These are phyloP conservation scores for Microtus oregoni DNA, from an alignment of 2,113 vertebrate genomes.

Conservation along the genomic window DNA sequence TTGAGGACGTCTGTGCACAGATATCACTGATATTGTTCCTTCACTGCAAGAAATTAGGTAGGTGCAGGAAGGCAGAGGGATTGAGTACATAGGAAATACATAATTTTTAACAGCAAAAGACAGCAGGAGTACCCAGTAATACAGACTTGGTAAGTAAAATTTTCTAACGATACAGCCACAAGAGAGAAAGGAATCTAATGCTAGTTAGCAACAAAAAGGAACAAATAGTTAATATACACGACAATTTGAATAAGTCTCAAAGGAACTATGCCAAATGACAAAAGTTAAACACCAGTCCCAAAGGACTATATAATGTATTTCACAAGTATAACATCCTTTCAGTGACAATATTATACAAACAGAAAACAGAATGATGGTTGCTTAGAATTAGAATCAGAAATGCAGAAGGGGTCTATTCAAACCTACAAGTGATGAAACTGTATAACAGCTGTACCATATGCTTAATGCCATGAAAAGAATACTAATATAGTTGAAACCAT, in stretches of 20 bases:
- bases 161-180: background rate
- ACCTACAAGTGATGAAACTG: background rate
- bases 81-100: conserved; percentile 15
- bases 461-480: background rate
- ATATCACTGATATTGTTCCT: background rate
- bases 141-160: background rate
- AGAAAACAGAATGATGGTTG: background rate
- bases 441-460: background rate
- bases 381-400: background rate
- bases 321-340: background rate
- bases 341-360: conserved; percentile 45
- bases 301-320: conserved; percentile 11
- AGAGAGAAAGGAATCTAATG: conserved; percentile 41
- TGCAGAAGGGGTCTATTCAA: background rate
- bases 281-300: background rate
- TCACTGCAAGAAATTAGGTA: conserved; percentile 56
- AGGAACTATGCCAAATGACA: background rate
- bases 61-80: conserved; percentile 36
- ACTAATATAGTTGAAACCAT: background rate
- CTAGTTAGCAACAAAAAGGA: conserved; percentile 20
- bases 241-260: conserved; percentile 34
- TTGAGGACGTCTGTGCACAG: background rate
- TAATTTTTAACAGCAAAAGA: conserved; percentile 43
- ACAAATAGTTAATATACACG: background rate
- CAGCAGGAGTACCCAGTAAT: background rate